Evolutionary conservation across 2,888 invertebrate genomes (phyloP).

Genomic region (Caenorhabditis doughertyi): DNA sequence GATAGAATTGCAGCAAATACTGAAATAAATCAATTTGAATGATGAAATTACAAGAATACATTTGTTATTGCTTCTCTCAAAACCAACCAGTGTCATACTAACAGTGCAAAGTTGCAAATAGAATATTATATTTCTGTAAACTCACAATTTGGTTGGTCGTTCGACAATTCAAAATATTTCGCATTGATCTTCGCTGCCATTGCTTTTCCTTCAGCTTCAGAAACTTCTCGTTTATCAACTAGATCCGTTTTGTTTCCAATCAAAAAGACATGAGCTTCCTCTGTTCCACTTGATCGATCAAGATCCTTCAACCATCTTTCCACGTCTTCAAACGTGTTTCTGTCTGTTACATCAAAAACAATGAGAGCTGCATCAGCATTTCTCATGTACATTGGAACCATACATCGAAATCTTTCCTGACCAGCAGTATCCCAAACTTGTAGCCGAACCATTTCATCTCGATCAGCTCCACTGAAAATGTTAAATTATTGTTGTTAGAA

Average conservation of each 20-base stretch:
- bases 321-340: conserved; percentile 76
- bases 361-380: conserved; percentile 77
- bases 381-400: conserved; percentile 81
- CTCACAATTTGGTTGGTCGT: conserved; percentile 58
- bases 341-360: conserved; percentile 78
- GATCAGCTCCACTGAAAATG: conserved; percentile 61
- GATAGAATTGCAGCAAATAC: conserved; percentile 55
- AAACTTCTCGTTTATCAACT: conserved; percentile 67
- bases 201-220: conserved; percentile 73
- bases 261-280: conserved; percentile 69
- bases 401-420: conserved; percentile 78
- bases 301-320: conserved; percentile 74
- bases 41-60: no score
- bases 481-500: not conserved
- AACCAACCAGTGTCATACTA: no score
- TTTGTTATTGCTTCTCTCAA: no score
- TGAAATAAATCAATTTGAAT: conserved; percentile 14
- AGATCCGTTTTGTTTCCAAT: conserved; percentile 77
- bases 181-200: conserved; percentile 74
- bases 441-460: conserved; percentile 61
- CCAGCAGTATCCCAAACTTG: conserved; percentile 81
- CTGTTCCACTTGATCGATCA: conserved; percentile 66
- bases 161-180: conserved; percentile 73
- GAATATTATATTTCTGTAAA: not conserved
- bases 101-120: no score